These are phyloP conservation scores for Pangasianodon hypophthalmus DNA, from an alignment of 2,113 vertebrate species.

Conservation along the genomic window DNA sequence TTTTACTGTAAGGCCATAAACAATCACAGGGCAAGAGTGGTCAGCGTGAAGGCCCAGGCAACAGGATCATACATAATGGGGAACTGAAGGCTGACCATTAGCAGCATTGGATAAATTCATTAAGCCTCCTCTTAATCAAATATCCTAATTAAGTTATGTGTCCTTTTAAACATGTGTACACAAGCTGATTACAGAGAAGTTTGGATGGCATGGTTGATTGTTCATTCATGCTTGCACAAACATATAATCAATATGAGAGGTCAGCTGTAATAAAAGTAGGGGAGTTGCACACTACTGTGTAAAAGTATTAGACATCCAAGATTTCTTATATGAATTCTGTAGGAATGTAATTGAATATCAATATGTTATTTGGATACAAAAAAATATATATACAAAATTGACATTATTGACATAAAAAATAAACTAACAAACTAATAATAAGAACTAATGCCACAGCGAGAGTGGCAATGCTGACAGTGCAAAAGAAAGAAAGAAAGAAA, in stretches of 20 bases:
- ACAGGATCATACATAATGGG: conserved; percentile 16
- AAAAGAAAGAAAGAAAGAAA: background rate
- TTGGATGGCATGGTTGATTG: conserved; percentile 8
- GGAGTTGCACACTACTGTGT: too few relatives aligned
- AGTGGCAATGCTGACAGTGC: background rate
- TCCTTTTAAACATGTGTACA: background rate
- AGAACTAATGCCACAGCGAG: too few relatives aligned
- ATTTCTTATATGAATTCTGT: background rate
- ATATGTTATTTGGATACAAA: too few relatives aligned
- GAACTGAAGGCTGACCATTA: conserved; percentile 28
- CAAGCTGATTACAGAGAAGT: background rate
- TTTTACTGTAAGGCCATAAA: conserved; percentile 35
- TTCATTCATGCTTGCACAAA: background rate
- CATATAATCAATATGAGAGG: background rate
- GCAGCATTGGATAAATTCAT: conserved; percentile 24
- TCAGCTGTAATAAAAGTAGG: background rate
- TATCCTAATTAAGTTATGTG: conserved; percentile 17
- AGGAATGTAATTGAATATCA: background rate
- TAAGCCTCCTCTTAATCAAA: conserved; percentile 23
- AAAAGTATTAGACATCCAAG: too few relatives aligned
- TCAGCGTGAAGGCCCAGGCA: conserved; percentile 5
- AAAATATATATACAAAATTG: background rate
- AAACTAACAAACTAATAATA: too few relatives aligned
- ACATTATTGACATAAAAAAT: background rate
- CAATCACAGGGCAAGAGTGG: conserved; percentile 29